A percentile compares a stretch with the other conserved stretches of the same genome.
These are phyloP conservation scores for Ladona fulva DNA, from an alignment of 1,140 invertebrate genomes.

Conservation along the genomic window DNA sequence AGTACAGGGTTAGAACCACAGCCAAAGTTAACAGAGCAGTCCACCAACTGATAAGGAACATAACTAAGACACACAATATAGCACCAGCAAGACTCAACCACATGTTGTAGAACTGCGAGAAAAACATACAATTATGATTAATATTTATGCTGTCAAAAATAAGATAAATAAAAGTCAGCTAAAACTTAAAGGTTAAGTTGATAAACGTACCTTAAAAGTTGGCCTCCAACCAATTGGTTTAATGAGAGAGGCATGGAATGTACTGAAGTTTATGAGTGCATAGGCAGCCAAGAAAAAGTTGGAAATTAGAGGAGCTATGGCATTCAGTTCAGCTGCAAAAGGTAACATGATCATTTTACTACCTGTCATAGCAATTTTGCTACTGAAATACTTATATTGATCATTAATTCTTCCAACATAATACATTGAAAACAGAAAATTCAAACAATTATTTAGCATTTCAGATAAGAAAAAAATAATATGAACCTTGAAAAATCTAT, in stretches of 20 bases:
- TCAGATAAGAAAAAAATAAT: too few relatives aligned
- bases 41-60: constrained; percentile 92
- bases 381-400: too few relatives aligned
- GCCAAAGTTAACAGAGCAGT: constrained; percentile 84
- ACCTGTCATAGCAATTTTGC: constrained; percentile 16
- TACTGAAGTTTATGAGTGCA: constrained; percentile 93
- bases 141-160: neutral
- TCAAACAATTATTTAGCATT: too few relatives aligned
- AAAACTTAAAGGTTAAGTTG: neutral
- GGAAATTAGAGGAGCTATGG: constrained; percentile 92
- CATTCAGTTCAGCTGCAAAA: constrained; percentile 71
- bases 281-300: constrained; percentile 98
- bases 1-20: constrained; percentile 72
- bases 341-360: constrained; percentile 23
- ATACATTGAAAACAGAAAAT: constrained; percentile 13
- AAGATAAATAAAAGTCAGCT: neutral
- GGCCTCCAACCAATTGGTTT: constrained; percentile 81
- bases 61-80: constrained; percentile 82
- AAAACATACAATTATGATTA: constrained; percentile 11
- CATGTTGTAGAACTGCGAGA: constrained; percentile 85
- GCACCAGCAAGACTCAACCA: constrained; percentile 86
- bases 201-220: constrained; percentile 61
- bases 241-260: constrained; percentile 87
- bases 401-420: too few relatives aligned
- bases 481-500: too few relatives aligned